Conservation (phyloP, 2,113 vertebrate species). For the Spea multiplicata region DNA sequence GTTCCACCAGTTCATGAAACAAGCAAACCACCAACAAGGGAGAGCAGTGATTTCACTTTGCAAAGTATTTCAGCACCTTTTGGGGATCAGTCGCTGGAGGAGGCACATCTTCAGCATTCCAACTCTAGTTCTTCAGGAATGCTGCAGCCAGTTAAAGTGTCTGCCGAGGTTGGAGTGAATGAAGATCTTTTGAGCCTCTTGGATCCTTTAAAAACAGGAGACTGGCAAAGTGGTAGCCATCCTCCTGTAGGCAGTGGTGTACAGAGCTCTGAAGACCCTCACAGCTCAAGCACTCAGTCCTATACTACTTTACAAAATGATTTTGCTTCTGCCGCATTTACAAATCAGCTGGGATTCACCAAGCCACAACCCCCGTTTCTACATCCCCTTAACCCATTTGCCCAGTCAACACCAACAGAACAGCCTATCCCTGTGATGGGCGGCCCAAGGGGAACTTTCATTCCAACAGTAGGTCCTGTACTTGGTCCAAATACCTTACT, state of each 20-base stretch:
- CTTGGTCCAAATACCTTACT: slow-evolving; percentile 69
- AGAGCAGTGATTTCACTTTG: slow-evolving; percentile 48
- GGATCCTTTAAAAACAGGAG: slow-evolving; percentile 74
- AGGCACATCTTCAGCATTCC: slow-evolving; percentile 62
- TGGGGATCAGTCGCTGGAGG: slow-evolving; percentile 53
- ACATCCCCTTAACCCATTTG: slow-evolving; percentile 81
- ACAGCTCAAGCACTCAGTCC: slow-evolving; percentile 40
- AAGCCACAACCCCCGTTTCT: slow-evolving; percentile 60
- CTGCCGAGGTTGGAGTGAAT: slow-evolving; percentile 47
- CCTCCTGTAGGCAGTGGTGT: slow-evolving; percentile 30
- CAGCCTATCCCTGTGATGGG: slow-evolving; percentile 62
- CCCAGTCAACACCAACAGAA: slow-evolving; percentile 60
- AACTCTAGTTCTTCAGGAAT: slow-evolving; percentile 55
- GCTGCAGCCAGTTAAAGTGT: slow-evolving; percentile 66
- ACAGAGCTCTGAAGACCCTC: slow-evolving; percentile 37
- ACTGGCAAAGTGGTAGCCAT: slow-evolving; percentile 47
- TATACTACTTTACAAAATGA: slow-evolving; percentile 48
- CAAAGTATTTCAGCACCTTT: slow-evolving; percentile 57
- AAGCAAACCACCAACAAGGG: slow-evolving; percentile 14
- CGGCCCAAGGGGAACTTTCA: slow-evolving; percentile 65
- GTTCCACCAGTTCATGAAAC: slow-evolving; percentile 25
- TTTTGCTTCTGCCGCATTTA: slow-evolving; percentile 55
- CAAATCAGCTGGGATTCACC: slow-evolving; percentile 65
- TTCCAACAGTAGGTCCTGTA: slow-evolving; percentile 69
- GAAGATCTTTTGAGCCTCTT: slow-evolving; percentile 82